These are phyloP conservation scores for Lumbricus terrestris DNA, from an alignment of 2,888 invertebrate species.

Conservation along the genomic window DNA sequence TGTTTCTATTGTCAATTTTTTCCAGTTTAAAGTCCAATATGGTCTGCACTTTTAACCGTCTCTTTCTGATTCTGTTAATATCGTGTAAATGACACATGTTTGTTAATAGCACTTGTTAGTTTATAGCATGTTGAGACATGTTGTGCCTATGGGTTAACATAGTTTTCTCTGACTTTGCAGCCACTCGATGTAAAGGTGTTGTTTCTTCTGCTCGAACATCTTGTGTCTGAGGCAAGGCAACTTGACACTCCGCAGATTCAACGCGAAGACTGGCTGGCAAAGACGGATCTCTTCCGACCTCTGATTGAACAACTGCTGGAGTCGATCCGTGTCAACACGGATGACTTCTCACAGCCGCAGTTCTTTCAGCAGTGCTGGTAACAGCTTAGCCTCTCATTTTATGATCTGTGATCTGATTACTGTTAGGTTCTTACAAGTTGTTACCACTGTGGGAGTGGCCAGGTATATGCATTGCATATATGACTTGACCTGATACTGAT, in stretches of 20 bases:
- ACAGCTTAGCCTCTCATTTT: neutral
- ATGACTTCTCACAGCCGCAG: neutral
- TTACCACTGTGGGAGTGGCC: neutral
- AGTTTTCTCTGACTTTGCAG: neutral
- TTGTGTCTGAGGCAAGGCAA: neutral
- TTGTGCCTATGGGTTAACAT: neutral
- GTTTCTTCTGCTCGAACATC: neutral
- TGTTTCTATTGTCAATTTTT: no score
- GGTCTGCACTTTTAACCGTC: no score
- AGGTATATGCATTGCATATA: neutral
- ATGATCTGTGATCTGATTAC: neutral
- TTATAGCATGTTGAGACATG: neutral
- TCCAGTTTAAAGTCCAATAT: no score
- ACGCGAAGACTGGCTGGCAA: neutral
- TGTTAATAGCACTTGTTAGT: no score
- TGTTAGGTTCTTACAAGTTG: neutral
- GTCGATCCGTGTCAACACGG: neutral
- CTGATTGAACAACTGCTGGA: neutral
- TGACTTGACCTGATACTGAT: no score
- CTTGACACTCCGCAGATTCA: neutral
- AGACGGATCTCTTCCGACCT: neutral
- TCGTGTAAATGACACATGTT: no score
- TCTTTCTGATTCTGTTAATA: no score
- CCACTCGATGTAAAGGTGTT: neutral
- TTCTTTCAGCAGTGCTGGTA: neutral